These are phyloP conservation scores for Fistularia commersonii DNA, from an alignment of 2,797 vertebrate species.

Conservation along the genomic window DNA sequence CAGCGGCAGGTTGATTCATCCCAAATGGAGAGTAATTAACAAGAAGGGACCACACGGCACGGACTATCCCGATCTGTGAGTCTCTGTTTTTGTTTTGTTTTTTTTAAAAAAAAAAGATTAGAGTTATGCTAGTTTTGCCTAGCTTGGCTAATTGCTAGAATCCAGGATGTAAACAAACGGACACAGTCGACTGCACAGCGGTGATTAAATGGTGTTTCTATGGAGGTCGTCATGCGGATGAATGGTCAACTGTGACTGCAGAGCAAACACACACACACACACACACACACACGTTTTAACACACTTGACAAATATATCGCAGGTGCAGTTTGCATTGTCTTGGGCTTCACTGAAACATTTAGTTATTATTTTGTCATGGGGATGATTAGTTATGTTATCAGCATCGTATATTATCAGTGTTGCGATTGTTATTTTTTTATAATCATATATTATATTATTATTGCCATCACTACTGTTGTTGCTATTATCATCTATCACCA, in stretches of 20 bases:
- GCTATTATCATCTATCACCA: too few species aligned
- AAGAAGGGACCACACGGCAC: conserved; percentile 40
- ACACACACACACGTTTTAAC: conserved; percentile 53
- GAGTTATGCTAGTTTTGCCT: not conserved
- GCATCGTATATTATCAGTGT: too few species aligned
- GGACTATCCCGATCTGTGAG: conserved; percentile 31
- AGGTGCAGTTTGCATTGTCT: too few species aligned
- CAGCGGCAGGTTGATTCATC: conserved; percentile 80
- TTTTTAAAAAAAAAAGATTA: too few species aligned
- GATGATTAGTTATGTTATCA: too few species aligned
- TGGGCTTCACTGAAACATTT: too few species aligned
- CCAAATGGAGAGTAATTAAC: conserved; percentile 84
- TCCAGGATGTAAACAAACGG: not conserved
- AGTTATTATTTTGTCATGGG: too few species aligned
- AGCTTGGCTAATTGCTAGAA: not conserved
- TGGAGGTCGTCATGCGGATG: too few species aligned
- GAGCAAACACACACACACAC: conserved; percentile 48
- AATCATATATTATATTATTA: too few species aligned
- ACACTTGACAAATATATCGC: too few species aligned
- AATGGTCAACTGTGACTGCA: not conserved
- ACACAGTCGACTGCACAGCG: not conserved
- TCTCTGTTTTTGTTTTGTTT: conserved; percentile 22
- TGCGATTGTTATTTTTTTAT: too few species aligned
- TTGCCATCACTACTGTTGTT: too few species aligned
- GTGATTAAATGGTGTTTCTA: not conserved